Evolutionary conservation across 2,113 vertebrate species (phyloP), one percentile per base, ranked within the genome.

Genomic region (Channa maculata): DNA sequence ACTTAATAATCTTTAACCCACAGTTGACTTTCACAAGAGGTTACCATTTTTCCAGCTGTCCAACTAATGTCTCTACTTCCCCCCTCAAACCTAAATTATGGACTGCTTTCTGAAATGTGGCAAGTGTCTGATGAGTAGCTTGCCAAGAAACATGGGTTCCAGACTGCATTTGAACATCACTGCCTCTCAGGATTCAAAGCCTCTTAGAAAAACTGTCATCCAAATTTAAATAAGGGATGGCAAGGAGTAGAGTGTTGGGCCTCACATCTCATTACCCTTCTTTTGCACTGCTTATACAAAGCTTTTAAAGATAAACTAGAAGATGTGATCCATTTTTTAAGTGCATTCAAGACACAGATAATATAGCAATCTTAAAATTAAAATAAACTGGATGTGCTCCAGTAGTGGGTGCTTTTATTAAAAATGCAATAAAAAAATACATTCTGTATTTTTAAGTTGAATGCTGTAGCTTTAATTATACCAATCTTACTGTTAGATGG

Each of bases 151-250:
- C 54, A 52, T 9, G 58, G 50, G 60, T 55, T 69, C 50, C 61
- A 66, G 12, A 41, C 53, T 63, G 62, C 50, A 65, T 80, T 86
- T 78, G 63, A 83, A 86, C 75, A 84, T 76, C 54, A 36, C 36
- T 12, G 57, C 74, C 53, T 74, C 51, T 68, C 55, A 38, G 67
- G 51, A 52, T 69, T 79, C 70, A 83, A 86, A 79, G 71, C 60
- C 62, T 82, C 72, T 82, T 70, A 51, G 24, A 75, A 88, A 83
- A 24, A 57, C 68, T 63, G 58, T 61, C 82, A 71, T 67, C 80
- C 43, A 61, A 72, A 74, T 75, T 80, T 78, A 77, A 69, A 82
- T 53, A 63, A 69, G 15, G 24, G 50, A 62, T 46, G 60, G 3
- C 50, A 63, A 71, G 41, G 12, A 77, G 54, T 43, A 81, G 50